Conservation (phyloP, 2,113 vertebrate species). For the Perca fluviatilis region DNA sequence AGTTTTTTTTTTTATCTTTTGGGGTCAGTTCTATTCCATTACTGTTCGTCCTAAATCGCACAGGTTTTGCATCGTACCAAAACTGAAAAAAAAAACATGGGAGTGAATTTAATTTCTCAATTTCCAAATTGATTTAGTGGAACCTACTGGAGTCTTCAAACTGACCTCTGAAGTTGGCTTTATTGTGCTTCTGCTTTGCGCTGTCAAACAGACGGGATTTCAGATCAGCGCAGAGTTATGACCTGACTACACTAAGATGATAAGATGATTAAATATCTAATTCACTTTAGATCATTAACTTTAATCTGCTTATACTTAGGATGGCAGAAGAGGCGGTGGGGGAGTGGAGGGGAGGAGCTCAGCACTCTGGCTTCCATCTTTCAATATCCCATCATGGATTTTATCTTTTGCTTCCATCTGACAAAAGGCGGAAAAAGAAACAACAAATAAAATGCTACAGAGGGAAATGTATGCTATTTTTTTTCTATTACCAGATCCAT, state of each 20-base stretch:
- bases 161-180: slow-evolving; percentile 51
- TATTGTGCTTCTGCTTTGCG: slow-evolving; percentile 47
- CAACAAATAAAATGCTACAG: not conserved
- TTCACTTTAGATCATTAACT: slow-evolving; percentile 85
- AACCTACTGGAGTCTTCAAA: slow-evolving; percentile 47
- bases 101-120: slow-evolving; percentile 65
- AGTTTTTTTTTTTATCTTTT: slow-evolving; percentile 46
- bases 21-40: slow-evolving; percentile 58
- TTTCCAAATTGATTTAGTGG: slow-evolving; percentile 69
- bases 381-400: slow-evolving; percentile 56
- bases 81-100: not conserved
- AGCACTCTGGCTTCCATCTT: slow-evolving; percentile 52
- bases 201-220: slow-evolving; percentile 77
- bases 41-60: slow-evolving; percentile 57
- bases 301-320: slow-evolving; percentile 82
- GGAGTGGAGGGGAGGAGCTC: slow-evolving; percentile 19
- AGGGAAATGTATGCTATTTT: not conserved
- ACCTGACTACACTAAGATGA: slow-evolving; percentile 79
- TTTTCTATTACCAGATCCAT: slow-evolving; percentile 25
- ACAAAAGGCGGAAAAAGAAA: slow-evolving; percentile 28
- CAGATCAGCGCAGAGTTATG: slow-evolving; percentile 75
- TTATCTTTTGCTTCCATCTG: slow-evolving; percentile 58
- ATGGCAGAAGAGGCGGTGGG: slow-evolving; percentile 51
- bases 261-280: slow-evolving; percentile 87
- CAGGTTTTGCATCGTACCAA: slow-evolving; percentile 42